phyloP scores from a whole-genome alignment of 1,140 invertebrate species.

The Lutraria rhynchaena region DNA sequence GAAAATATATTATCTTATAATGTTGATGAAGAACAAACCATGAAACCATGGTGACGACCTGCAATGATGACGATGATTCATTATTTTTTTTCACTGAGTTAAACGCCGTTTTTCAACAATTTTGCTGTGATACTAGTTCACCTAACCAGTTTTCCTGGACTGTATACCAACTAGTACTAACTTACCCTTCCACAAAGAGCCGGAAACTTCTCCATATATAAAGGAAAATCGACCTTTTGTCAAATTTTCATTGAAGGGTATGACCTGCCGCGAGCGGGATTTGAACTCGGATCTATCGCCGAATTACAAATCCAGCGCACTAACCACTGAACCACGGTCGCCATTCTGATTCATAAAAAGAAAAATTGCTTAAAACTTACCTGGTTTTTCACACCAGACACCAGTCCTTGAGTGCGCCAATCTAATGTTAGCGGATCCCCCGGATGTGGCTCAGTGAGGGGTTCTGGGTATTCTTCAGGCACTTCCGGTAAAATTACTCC shows the following conservation, averaged over 20 bases:
- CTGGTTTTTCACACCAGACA: conserved; percentile 41
- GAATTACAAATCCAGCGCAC: not conserved
- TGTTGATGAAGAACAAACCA: too few relatives aligned
- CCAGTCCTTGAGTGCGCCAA: conserved; percentile 24
- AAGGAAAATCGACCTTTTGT: not conserved
- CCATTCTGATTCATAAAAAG: not conserved
- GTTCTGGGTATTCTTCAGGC: conserved; percentile 24
- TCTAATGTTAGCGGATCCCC: conserved; percentile 3
- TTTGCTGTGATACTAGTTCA: too few relatives aligned
- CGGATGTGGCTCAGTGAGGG: conserved; percentile 8
- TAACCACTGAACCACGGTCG: not conserved
- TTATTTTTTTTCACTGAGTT: too few relatives aligned
- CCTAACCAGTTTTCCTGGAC: too few relatives aligned
- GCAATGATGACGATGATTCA: too few relatives aligned
- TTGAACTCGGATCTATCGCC: too few relatives aligned
- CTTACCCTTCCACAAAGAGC: too few relatives aligned
- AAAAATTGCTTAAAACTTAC: conserved; percentile 1
- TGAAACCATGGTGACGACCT: too few relatives aligned
- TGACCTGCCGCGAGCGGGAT: not conserved
- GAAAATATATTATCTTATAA: too few relatives aligned
- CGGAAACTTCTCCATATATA: not conserved
- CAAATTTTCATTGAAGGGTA: not conserved
- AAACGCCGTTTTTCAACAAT: too few relatives aligned
- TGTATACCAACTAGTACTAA: too few relatives aligned
- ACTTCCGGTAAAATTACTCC: conserved; percentile 33